Conservation (phyloP, 2,797 vertebrate genomes). For the Poliocrania exsul region DNA sequence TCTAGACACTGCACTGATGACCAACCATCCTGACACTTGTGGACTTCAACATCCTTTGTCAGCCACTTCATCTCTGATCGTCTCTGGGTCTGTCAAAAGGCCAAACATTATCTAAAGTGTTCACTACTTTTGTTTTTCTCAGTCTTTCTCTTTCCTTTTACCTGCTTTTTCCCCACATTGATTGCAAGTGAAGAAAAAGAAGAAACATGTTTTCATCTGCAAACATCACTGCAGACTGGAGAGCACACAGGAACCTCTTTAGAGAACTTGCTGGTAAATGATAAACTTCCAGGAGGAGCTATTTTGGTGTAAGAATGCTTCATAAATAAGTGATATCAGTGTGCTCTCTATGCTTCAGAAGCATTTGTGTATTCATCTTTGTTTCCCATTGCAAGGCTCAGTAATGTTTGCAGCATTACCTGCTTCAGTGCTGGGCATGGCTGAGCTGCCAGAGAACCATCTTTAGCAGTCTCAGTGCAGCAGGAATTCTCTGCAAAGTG, state of each 20-base stretch:
- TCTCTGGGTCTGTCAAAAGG: not conserved
- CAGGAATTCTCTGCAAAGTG: slow-evolving; percentile 12
- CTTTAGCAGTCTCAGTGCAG: slow-evolving; percentile 13
- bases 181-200: not conserved
- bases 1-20: not conserved
- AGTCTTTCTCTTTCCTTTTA: not conserved
- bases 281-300: not conserved
- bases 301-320: not conserved
- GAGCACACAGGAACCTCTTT: not conserved
- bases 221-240: not conserved
- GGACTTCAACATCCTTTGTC: not conserved
- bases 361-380: not conserved
- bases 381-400: not conserved
- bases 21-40: not conserved
- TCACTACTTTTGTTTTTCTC: not conserved
- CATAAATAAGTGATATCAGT: not conserved
- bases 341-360: not conserved
- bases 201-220: not conserved
- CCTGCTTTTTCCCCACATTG: not conserved
- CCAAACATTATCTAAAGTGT: not conserved
- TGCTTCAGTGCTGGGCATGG: not conserved
- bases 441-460: not conserved
- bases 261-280: not conserved
- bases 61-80: not conserved
- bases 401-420: not conserved